Evolutionary conservation across 23 tunicate species (phyloP).

Genomic region (Ciona savignyi): DNA sequence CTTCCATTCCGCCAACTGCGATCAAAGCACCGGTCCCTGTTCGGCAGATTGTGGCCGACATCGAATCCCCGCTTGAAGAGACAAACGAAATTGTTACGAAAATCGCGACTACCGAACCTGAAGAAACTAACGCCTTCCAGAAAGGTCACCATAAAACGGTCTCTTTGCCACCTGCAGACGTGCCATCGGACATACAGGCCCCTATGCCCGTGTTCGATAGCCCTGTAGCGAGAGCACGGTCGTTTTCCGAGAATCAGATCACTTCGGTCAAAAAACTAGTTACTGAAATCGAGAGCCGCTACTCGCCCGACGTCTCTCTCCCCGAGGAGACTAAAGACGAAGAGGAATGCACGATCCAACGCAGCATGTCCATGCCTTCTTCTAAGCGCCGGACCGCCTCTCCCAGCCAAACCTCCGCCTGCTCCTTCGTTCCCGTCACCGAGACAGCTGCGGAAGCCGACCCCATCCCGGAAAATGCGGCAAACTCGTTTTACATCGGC

Average conservation of each 20-base stretch:
- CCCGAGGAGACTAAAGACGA: constrained; percentile 3
- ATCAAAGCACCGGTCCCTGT: constrained; percentile 24
- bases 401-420: constrained; percentile 3
- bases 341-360: neutral
- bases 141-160: constrained; percentile 54
- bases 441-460: neutral
- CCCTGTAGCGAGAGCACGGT: constrained; percentile 4
- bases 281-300: constrained; percentile 31
- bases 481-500: constrained; percentile 20
- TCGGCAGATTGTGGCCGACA: constrained; percentile 34
- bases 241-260: constrained; percentile 16
- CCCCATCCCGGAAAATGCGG: neutral
- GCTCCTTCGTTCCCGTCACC: constrained; percentile 10
- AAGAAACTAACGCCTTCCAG: constrained; percentile 4
- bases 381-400: constrained; percentile 11
- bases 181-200: neutral
- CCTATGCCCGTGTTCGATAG: neutral
- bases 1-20: neutral
- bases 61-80: constrained; percentile 27
- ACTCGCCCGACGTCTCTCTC: constrained; percentile 2
- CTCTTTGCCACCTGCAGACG: constrained; percentile 21
- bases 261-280: constrained; percentile 38
- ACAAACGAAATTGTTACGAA: neutral
- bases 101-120: neutral
- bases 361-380: constrained; percentile 45